Evolutionary conservation across 1,140 invertebrate genomes (phyloP).

Genomic region (Aphelenchoides avenae): DNA sequence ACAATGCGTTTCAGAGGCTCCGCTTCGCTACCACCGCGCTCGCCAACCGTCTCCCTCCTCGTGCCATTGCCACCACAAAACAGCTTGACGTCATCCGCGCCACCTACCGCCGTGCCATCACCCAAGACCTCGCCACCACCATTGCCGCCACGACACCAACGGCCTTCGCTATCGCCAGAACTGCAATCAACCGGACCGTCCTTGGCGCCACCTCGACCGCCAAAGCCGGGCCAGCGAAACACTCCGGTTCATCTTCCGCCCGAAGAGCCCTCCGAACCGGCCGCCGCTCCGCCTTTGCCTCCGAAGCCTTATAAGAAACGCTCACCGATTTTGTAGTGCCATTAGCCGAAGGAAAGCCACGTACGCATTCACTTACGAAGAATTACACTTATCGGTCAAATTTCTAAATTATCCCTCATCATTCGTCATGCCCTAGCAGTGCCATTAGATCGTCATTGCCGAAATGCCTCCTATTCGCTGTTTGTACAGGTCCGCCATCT

Average conservation of each 20-base stretch:
- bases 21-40: constrained; percentile 16
- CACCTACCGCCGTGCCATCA: not conserved
- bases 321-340: too few species aligned
- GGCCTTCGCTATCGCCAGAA: not conserved
- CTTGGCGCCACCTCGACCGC: constrained; percentile 13
- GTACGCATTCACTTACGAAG: too few species aligned
- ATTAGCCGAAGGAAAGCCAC: too few species aligned
- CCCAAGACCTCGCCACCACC: not conserved
- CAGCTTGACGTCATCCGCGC: constrained; percentile 7
- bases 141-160: not conserved
- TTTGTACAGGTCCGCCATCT: too few species aligned
- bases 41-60: constrained; percentile 13
- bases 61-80: constrained; percentile 18
- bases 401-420: too few species aligned
- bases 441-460: too few species aligned
- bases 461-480: too few species aligned
- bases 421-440: too few species aligned
- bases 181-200: not conserved
- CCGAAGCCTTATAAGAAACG: not conserved
- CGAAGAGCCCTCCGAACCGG: not conserved
- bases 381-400: too few species aligned
- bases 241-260: not conserved
- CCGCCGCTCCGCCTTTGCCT: not conserved
- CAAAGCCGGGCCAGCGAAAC: not conserved
- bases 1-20: constrained; percentile 5